phyloP scores from a whole-genome alignment of 1,140 invertebrate species.

The Conus ventricosus region DNA sequence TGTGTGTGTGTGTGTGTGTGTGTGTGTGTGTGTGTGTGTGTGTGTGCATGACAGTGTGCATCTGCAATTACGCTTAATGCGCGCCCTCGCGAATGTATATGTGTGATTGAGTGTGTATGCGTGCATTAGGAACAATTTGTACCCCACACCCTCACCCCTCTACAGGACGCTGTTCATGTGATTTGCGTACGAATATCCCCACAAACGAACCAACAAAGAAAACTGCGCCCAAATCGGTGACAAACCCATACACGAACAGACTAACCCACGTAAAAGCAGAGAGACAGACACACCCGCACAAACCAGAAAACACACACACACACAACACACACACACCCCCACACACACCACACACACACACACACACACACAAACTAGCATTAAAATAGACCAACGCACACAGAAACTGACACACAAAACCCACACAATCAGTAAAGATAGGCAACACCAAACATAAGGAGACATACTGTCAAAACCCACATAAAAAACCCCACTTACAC shows the following conservation, averaged over 20 bases:
- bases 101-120: conserved; percentile 13
- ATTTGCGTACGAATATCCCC: too few relatives aligned
- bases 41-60: conserved; percentile 3
- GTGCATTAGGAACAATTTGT: background rate
- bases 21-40: background rate
- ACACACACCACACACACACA: background rate
- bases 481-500: too few relatives aligned
- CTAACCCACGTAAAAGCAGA: background rate
- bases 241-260: background rate
- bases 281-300: background rate
- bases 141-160: background rate
- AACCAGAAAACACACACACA: background rate
- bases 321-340: conserved; percentile 20
- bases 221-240: background rate
- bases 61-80: background rate
- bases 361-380: background rate
- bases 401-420: background rate
- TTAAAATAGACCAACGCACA: background rate
- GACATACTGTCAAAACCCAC: too few relatives aligned
- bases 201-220: background rate
- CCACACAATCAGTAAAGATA: background rate
- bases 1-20: conserved; percentile 30
- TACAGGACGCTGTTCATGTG: too few relatives aligned
- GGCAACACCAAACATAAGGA: too few relatives aligned
- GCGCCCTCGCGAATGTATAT: background rate